phyloP scores from a whole-genome alignment of 2,797 vertebrate species.

The Vespertilio murinus region DNA sequence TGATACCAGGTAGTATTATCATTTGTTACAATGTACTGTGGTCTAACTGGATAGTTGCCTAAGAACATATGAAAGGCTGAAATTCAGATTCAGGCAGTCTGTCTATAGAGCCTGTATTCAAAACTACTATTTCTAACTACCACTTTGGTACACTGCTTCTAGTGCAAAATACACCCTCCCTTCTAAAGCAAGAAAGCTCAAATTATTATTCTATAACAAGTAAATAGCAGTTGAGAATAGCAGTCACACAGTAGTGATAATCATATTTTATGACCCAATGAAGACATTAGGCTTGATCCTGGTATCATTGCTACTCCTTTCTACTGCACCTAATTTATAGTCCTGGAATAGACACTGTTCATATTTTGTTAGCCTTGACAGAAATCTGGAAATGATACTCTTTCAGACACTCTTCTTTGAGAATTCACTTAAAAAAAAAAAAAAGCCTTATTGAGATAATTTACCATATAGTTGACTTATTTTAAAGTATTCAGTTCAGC shows the following conservation, averaged over 20 bases:
- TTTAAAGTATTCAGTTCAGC: background rate
- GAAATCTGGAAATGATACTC: conserved; percentile 4
- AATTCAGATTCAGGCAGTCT: conserved; percentile 4
- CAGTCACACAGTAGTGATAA: background rate
- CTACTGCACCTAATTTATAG: background rate
- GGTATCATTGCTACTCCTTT: background rate
- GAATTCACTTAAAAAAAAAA: conserved; percentile 4
- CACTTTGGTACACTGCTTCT: background rate
- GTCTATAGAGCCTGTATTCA: background rate
- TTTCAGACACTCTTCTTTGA: conserved; percentile 29
- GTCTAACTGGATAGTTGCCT: background rate
- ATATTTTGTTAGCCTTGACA: background rate
- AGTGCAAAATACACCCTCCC: background rate
- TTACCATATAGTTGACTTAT: background rate
- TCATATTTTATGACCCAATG: background rate
- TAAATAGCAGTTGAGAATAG: conserved; percentile 13
- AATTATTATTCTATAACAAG: conserved; percentile 15
- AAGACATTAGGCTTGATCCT: background rate
- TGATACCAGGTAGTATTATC: background rate
- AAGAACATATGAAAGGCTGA: background rate
- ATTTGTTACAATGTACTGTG: conserved; percentile 1
- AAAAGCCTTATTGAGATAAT: background rate
- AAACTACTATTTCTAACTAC: background rate
- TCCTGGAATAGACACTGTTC: background rate
- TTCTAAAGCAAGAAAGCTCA: background rate